phyloP scores from a whole-genome alignment of 2,797 vertebrate species.

The Lutjanus argentimaculatus region DNA sequence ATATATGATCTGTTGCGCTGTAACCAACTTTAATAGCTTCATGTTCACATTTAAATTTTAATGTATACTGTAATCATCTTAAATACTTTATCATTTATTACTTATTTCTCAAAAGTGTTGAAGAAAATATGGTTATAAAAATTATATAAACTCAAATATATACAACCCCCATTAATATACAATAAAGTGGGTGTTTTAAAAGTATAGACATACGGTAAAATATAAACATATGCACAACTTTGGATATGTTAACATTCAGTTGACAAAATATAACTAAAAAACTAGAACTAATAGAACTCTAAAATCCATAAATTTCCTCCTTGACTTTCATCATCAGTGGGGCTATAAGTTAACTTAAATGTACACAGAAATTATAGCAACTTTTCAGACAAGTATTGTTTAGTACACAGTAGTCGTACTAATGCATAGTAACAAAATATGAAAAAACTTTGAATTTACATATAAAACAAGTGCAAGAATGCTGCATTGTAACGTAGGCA shows the following conservation, averaged over 20 bases:
- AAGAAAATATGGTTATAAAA: background rate
- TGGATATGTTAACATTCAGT: background rate
- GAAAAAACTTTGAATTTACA: constrained; percentile 1
- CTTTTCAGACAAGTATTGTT: background rate
- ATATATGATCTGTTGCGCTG: too few relatives aligned
- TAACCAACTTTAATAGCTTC: background rate
- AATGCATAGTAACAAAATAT: background rate
- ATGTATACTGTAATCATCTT: background rate
- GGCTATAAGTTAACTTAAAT: background rate
- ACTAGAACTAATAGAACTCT: background rate
- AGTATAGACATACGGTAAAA: background rate
- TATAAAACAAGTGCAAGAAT: constrained; percentile 50
- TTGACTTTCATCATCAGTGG: background rate
- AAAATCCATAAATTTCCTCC: background rate
- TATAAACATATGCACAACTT: constrained; percentile 16
- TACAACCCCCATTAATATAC: constrained; percentile 25
- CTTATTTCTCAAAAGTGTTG: background rate
- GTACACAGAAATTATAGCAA: background rate
- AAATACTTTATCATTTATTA: background rate
- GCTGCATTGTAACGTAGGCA: background rate
- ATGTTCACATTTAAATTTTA: background rate
- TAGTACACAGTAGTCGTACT: background rate
- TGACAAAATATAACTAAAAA: background rate
- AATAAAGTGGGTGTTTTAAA: constrained; percentile 9
- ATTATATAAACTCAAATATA: background rate